phyloP scores from a whole-genome alignment of 2,113 vertebrate genomes.

The Pelobates fuscus region DNA sequence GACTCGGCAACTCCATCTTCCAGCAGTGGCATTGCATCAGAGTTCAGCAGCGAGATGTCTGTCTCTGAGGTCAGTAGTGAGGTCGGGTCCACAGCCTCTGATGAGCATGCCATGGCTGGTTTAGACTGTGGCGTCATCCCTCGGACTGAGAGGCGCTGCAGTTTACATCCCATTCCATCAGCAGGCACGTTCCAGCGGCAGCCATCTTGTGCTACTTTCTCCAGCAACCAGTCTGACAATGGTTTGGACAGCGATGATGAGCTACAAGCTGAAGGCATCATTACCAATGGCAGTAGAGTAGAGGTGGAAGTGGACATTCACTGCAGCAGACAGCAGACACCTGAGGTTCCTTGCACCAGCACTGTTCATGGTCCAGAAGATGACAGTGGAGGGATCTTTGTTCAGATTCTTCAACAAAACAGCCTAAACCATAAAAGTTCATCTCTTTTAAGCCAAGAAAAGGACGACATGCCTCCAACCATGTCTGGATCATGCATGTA shows the following conservation, averaged over 20 bases:
- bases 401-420: conserved; percentile 81
- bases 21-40: conserved; percentile 86
- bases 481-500: conserved; percentile 87
- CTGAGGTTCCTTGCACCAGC: conserved; percentile 55
- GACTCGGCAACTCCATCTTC: conserved; percentile 79
- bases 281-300: conserved; percentile 90
- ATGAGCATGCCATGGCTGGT: conserved; percentile 79
- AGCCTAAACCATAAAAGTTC: conserved; percentile 81
- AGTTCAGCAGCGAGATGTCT: conserved; percentile 90
- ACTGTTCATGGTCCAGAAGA: conserved; percentile 60
- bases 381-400: conserved; percentile 62
- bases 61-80: conserved; percentile 95
- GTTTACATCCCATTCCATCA: conserved; percentile 81
- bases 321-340: conserved; percentile 77
- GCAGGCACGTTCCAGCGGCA: conserved; percentile 85
- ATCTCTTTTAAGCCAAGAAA: conserved; percentile 76
- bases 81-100: conserved; percentile 91
- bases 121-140: conserved; percentile 62
- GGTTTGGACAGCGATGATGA: conserved; percentile 95
- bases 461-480: conserved; percentile 85
- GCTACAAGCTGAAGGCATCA: conserved; percentile 85
- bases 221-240: conserved; percentile 93
- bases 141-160: conserved; percentile 85
- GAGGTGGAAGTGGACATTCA: conserved; percentile 97
- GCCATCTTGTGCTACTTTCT: conserved; percentile 87